phyloP scores from a whole-genome alignment of 2,888 invertebrate species.

The Amphipyra tragopoginis region DNA sequence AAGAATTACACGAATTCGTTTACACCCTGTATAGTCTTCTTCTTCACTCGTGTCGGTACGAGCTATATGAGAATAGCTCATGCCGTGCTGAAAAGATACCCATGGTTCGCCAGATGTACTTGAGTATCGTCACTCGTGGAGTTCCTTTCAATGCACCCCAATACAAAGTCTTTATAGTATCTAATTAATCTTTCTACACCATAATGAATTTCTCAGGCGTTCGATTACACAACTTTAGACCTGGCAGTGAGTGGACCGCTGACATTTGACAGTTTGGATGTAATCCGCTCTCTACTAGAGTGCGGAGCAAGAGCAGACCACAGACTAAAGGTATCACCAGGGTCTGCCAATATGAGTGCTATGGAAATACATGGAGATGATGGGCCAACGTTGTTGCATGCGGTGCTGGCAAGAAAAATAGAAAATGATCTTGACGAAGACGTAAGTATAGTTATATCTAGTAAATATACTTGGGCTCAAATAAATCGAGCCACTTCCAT shows the following conservation, averaged over 20 bases:
- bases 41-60: too few species aligned
- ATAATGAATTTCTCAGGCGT: constrained; percentile 57
- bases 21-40: too few species aligned
- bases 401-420: constrained; percentile 68
- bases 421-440: constrained; percentile 70
- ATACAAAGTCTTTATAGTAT: too few species aligned
- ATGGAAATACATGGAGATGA: constrained; percentile 31
- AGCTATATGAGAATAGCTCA: too few species aligned
- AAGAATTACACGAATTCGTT: too few species aligned
- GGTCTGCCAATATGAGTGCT: neutral
- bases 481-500: too few species aligned
- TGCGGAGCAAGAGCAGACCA: constrained; percentile 71
- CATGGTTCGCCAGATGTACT: too few species aligned
- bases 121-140: too few species aligned
- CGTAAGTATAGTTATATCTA: constrained; percentile 59
- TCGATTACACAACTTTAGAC: constrained; percentile 74
- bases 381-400: constrained; percentile 81
- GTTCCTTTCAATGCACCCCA: too few species aligned
- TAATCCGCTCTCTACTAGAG: constrained; percentile 72
- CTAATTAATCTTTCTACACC: too few species aligned
- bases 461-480: too few species aligned
- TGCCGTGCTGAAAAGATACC: too few species aligned
- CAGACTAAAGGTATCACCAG: constrained; percentile 53
- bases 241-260: constrained; percentile 73
- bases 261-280: constrained; percentile 67